Evolutionary conservation across 2,888 invertebrate genomes (phyloP), one percentile per base, ranked within the genome.

Genomic region (Cartodere bifasciata): DNA sequence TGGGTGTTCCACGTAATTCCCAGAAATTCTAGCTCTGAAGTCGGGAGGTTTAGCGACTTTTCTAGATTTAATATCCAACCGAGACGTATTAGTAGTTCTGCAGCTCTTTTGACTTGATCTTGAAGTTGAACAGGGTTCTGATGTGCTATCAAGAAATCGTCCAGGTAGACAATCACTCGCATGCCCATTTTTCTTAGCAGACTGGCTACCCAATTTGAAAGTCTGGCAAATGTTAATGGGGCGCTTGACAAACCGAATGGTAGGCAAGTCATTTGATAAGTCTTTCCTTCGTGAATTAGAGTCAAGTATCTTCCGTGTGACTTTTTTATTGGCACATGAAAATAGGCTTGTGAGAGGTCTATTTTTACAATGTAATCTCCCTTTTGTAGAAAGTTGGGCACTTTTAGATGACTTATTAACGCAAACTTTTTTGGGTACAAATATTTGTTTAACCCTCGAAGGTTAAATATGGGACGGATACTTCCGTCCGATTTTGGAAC

Each of bases 161-260:
- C 45, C 3, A 47, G 32, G 22, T 47, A 51, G 0, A 49, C 47
- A 10, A 49, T 21, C 2, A 43, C 35, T 27, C 44, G 32, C 9
- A 47, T 36, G 1, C 38, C 40, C 29, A 13, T 29, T n/a, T 23
- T 3, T 21, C 45, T 22, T 2, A 47, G 35, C 2, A 21, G 10
- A 13, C 30, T 22, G 10, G 44, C 46, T 4, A 46, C 13, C 44
- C 46, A 47, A 32, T 47, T 48, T 23, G 41, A 29, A 1, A 48
- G 14, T 4, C 36, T 28, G 3, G 45, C 36, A 31, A 48, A 48
- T 6, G 34, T 36, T 20, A 32, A 14, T 1, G 48, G 47, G 1
- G 45, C 47, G 3, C 34, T 40, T n/a, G 46, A 32, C 2, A 49
- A 36, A 1, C 45, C 46, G 27, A 49, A 48, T 1, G 46, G 48